Evolutionary conservation across 2,797 vertebrate genomes (phyloP).

Genomic region (Sebastes matsubarae): DNA sequence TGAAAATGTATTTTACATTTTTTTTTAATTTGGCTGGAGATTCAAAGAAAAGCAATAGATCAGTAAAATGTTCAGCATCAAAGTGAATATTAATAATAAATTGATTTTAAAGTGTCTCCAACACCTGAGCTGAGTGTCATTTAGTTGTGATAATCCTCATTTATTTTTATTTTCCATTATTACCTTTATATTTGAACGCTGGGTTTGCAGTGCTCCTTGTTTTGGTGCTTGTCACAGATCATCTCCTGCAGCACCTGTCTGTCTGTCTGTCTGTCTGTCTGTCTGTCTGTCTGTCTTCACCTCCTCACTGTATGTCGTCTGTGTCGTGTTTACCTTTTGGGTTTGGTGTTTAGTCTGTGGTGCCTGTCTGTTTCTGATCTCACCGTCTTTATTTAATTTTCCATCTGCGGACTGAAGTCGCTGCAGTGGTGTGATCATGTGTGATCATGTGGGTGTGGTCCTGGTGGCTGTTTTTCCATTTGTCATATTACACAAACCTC

Average conservation of each 20-base stretch:
- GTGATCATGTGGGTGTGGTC: constrained; percentile 45
- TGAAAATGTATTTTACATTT: not conserved
- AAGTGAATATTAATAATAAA: not conserved
- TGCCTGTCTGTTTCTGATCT: constrained; percentile 18
- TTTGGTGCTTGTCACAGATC: constrained; percentile 3
- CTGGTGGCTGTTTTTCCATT: constrained; percentile 1
- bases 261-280: too few species aligned
- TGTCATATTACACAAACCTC: constrained; percentile 19
- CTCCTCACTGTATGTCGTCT: not conserved
- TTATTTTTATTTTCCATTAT: not conserved
- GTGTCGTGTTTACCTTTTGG: too few species aligned
- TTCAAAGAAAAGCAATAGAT: not conserved
- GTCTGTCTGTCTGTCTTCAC: too few species aligned
- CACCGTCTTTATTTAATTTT: constrained; percentile 38
- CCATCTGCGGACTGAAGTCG: constrained; percentile 12
- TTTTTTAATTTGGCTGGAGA: not conserved
- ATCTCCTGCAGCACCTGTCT: not conserved
- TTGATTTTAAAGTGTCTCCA: not conserved
- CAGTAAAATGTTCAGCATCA: not conserved
- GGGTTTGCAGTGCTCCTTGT: constrained; percentile 5
- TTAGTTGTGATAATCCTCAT: not conserved
- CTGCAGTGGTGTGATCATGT: constrained; percentile 14
- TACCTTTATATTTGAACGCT: not conserved
- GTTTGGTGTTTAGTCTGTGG: constrained; percentile 4
- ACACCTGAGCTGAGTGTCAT: constrained; percentile 49